phyloP scores from a whole-genome alignment of 2,888 invertebrate genomes.

The Diaphora mendica region DNA sequence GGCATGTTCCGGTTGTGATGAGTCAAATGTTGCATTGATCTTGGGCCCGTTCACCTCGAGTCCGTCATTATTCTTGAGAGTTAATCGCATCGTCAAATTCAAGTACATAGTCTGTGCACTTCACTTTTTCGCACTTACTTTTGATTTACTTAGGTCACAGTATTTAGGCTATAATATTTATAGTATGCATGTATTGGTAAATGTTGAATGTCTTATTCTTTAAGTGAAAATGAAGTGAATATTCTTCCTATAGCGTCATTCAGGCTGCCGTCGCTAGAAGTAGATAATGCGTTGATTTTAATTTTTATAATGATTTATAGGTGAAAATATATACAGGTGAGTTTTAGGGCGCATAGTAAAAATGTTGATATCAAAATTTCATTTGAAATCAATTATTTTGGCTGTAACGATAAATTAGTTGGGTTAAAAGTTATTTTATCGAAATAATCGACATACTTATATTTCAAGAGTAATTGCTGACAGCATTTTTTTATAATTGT shows the following conservation, averaged over 20 bases:
- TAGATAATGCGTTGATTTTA: not conserved
- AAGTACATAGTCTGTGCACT: slow-evolving; percentile 66
- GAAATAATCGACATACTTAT: not conserved
- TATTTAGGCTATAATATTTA: slow-evolving; percentile 28
- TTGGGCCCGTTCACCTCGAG: slow-evolving; percentile 60
- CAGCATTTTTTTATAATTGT: not conserved
- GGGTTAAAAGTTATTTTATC: not conserved
- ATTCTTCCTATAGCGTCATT: not conserved
- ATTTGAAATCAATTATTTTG: not conserved
- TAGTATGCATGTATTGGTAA: slow-evolving; percentile 6
- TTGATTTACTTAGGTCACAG: slow-evolving; percentile 43
- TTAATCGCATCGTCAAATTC: slow-evolving; percentile 52
- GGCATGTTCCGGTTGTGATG: slow-evolving; percentile 68
- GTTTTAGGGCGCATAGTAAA: not conserved
- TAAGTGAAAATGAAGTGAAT: slow-evolving; percentile 19
- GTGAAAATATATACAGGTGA: not conserved
- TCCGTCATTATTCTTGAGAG: slow-evolving; percentile 53
- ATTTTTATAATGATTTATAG: not conserved
- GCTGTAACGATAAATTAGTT: not conserved
- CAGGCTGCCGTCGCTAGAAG: not conserved
- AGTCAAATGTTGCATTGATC: slow-evolving; percentile 63
- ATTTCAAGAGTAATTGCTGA: not conserved
- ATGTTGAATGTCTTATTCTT: not conserved
- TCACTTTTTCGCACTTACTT: slow-evolving; percentile 65
- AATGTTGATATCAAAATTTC: not conserved